A percentile compares a stretch with the other conserved stretches of the same genome.
These are phyloP conservation scores for Lypha dubia DNA, from an alignment of 2,888 invertebrate genomes.

Conservation along the genomic window DNA sequence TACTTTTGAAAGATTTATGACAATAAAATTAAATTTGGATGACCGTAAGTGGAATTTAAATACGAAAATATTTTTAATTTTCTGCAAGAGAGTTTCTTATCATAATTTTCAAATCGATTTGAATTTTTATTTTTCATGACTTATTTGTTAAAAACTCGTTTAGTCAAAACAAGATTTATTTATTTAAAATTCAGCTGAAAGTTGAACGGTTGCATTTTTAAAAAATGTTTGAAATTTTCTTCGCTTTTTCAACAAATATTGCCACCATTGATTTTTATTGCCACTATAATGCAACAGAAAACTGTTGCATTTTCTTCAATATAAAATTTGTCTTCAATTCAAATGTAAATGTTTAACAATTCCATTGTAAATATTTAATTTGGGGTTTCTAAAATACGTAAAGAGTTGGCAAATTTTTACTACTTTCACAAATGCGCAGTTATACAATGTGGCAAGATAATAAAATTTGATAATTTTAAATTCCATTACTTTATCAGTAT, in stretches of 20 bases:
- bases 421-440: not conserved
- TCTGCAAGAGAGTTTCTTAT: too few relatives aligned
- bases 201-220: not conserved
- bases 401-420: conserved; percentile 14
- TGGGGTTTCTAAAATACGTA: not conserved
- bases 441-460: conserved; percentile 11
- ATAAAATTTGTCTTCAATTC: not conserved
- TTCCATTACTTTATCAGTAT: not conserved
- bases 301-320: conserved; percentile 5
- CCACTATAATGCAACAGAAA: conserved; percentile 11
- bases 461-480: conserved; percentile 35
- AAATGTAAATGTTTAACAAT: conserved; percentile 28
- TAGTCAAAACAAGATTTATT: not conserved
- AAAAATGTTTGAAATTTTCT: not conserved
- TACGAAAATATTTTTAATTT: too few relatives aligned
- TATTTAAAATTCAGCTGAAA: not conserved
- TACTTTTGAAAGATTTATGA: too few relatives aligned
- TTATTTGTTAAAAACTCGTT: too few relatives aligned
- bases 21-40: too few relatives aligned
- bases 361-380: conserved; percentile 22
- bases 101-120: too few relatives aligned
- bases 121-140: too few relatives aligned
- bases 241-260: conserved; percentile 2
- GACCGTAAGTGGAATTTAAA: too few relatives aligned
- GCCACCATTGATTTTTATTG: conserved; percentile 26